Evolutionary conservation across 1,140 invertebrate species (phyloP).

Genomic region (Mercenaria mercenaria): DNA sequence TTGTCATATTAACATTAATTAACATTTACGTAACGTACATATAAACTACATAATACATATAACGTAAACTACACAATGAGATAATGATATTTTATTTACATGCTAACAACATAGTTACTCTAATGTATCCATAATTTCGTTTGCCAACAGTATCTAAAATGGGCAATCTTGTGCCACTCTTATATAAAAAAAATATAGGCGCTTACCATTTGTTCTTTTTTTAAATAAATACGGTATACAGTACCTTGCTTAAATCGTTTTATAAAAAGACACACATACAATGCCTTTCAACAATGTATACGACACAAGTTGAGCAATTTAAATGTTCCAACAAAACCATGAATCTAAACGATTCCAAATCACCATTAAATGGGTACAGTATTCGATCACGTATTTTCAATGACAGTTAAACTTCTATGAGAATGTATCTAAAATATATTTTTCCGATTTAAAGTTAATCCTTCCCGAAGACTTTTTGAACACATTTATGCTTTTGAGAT

Average conservation of each 20-base stretch:
- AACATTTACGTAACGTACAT: constrained; percentile 30
- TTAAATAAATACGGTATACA: no score
- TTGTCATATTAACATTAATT: not conserved
- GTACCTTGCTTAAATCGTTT: no score
- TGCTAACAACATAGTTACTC: not conserved
- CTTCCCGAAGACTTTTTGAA: no score
- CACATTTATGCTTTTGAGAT: no score
- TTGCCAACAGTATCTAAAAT: not conserved
- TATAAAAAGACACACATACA: not conserved
- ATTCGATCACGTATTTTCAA: not conserved
- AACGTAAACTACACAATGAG: constrained; percentile 40
- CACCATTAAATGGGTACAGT: not conserved
- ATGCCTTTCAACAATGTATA: not conserved
- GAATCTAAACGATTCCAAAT: not conserved
- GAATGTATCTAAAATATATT: no score
- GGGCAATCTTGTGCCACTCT: no score
- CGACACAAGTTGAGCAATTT: constrained; percentile 1
- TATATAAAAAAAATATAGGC: no score
- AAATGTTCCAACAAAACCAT: constrained; percentile 5
- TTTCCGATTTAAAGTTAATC: no score
- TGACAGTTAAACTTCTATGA: no score
- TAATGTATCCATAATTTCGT: not conserved
- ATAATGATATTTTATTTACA: constrained; percentile 29
- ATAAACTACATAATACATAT: constrained; percentile 25
- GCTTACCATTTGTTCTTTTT: no score